Evolutionary conservation across 2,113 vertebrate genomes (phyloP).

Genomic region (Bungarus multicinctus): DNA sequence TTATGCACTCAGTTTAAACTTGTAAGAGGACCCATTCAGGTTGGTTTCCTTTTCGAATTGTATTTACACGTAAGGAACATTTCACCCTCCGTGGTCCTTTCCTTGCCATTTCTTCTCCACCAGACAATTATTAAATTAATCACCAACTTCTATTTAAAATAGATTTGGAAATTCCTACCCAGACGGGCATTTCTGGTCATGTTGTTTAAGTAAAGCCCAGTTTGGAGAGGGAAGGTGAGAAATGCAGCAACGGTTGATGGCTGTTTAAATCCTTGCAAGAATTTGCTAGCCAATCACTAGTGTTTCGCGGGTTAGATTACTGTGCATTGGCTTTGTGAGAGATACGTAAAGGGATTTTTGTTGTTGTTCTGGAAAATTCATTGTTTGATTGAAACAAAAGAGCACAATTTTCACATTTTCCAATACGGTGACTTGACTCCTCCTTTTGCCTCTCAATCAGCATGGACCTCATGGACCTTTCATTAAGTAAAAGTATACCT

Average conservation of each 20-base stretch:
- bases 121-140: conserved; percentile 20
- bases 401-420: conserved; percentile 59
- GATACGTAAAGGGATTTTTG: conserved; percentile 32
- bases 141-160: conserved; percentile 19
- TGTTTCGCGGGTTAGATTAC: conserved; percentile 40
- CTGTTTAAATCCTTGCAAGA: conserved; percentile 20
- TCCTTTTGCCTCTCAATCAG: conserved; percentile 43
- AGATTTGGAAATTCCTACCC: not conserved
- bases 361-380: conserved; percentile 56
- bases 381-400: conserved; percentile 65
- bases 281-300: conserved; percentile 48
- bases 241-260: conserved; percentile 21
- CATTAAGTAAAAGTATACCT: conserved; percentile 40
- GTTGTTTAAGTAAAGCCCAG: not conserved
- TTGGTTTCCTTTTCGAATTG: conserved; percentile 50
- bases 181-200: conserved; percentile 15
- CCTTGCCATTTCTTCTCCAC: conserved; percentile 12
- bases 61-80: conserved; percentile 44
- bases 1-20: conserved; percentile 33
- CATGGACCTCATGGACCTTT: not conserved
- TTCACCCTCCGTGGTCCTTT: not conserved
- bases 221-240: conserved; percentile 23
- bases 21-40: conserved; percentile 59
- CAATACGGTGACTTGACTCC: conserved; percentile 42
- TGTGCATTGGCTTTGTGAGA: conserved; percentile 53